Evolutionary conservation across 2,888 invertebrate genomes (phyloP).

Genomic region (Ochropacha duplaris): DNA sequence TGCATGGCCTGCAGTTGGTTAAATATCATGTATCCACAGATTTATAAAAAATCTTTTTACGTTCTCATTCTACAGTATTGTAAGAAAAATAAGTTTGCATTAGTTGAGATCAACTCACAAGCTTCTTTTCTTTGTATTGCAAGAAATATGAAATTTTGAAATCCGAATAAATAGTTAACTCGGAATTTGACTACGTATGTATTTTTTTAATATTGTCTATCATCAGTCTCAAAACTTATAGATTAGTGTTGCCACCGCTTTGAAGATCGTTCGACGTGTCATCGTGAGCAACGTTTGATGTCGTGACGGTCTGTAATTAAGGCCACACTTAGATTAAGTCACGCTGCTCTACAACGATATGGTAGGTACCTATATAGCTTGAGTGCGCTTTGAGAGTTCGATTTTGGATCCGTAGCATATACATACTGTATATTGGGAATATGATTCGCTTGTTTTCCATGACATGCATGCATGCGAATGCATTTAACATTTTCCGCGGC

Average conservation of each 20-base stretch:
- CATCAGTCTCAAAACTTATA: background rate
- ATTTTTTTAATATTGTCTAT: too few species aligned
- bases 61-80: too few species aligned
- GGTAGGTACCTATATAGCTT: background rate
- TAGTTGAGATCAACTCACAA: background rate
- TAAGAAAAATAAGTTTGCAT: background rate
- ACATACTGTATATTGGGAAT: background rate
- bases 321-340: background rate
- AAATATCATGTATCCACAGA: too few species aligned
- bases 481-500: too few species aligned
- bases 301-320: background rate
- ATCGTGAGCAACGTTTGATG: background rate
- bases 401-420: background rate
- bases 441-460: background rate
- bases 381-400: background rate
- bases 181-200: too few species aligned
- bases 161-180: too few species aligned
- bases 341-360: background rate
- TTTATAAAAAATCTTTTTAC: too few species aligned
- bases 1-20: too few species aligned
- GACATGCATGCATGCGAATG: too few species aligned
- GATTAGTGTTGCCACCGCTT: background rate
- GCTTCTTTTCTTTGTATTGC: constrained; percentile 7
- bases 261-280: background rate
- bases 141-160: too few species aligned